phyloP scores from a whole-genome alignment of 2,113 vertebrate species.

The Stomatorhinus ivindoensis region DNA sequence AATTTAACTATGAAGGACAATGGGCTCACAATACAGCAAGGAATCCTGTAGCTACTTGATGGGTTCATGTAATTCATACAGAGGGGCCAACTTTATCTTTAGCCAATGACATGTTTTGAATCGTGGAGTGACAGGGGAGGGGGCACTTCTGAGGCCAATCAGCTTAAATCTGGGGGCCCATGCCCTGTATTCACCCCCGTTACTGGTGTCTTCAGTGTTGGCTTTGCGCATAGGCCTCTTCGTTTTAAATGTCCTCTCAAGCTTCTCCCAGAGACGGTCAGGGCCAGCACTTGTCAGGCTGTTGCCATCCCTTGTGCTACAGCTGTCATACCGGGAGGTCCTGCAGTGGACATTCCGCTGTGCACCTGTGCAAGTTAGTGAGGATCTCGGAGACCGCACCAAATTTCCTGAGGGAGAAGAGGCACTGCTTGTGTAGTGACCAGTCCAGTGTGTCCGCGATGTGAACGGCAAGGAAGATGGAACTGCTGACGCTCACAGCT shows the following conservation, averaged over 20 bases:
- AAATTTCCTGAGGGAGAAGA: neutral
- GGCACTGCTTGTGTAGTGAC: neutral
- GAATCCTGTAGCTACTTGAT: neutral
- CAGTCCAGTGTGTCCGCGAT: neutral
- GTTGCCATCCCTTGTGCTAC: neutral
- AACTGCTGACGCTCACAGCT: neutral
- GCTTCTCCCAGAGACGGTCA: neutral
- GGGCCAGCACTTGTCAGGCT: neutral
- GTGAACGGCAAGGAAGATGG: neutral
- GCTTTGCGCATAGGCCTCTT: neutral
- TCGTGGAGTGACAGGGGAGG: neutral
- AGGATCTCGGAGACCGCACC: neutral
- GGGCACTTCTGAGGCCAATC: neutral
- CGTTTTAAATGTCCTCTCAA: neutral
- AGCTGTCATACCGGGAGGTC: neutral
- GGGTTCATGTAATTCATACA: neutral
- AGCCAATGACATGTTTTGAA: neutral
- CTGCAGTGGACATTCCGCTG: neutral
- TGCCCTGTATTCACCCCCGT: neutral
- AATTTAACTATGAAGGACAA: neutral
- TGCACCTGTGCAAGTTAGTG: neutral
- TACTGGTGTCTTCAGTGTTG: neutral
- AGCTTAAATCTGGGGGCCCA: neutral
- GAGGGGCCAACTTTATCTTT: neutral
- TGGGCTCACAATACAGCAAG: neutral